Conservation (phyloP, 2,113 vertebrate genomes). For the Rhynchomys soricoides region DNA sequence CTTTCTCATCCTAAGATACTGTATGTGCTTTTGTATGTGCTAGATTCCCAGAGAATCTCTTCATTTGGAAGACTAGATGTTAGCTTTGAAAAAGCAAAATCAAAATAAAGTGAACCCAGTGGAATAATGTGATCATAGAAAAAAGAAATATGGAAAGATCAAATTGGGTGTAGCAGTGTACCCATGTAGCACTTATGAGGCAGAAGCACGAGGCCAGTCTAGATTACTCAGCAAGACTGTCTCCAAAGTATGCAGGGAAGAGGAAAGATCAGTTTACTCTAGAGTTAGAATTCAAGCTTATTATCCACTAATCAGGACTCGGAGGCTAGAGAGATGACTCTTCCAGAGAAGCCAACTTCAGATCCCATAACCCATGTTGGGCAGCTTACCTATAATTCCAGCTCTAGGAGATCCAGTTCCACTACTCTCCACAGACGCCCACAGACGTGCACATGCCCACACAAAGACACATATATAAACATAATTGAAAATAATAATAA, state of each 20-base stretch:
- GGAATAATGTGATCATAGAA: neutral
- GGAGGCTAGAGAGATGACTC: neutral
- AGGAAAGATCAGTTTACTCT: neutral
- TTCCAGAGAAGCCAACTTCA: neutral
- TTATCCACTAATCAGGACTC: neutral
- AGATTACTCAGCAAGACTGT: neutral
- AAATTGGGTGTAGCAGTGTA: neutral
- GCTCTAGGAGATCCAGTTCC: neutral
- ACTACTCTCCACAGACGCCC: neutral
- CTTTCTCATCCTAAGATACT: conserved; percentile 10
- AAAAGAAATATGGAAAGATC: conserved; percentile 18
- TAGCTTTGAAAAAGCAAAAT: neutral
- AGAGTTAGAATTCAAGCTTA: neutral
- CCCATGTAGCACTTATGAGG: neutral
- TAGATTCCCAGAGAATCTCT: conserved; percentile 15
- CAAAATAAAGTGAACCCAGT: neutral
- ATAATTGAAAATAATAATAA: neutral
- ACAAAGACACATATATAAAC: neutral
- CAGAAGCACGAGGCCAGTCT: neutral
- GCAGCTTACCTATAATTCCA: neutral
- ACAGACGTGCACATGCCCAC: neutral
- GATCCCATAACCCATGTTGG: neutral
- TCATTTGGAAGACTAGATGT: conserved; percentile 39
- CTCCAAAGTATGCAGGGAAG: neutral
- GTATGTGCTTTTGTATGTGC: conserved; percentile 29